Conservation (phyloP, 2,797 vertebrate species). For the Enteromius thamalakanensis region DNA sequence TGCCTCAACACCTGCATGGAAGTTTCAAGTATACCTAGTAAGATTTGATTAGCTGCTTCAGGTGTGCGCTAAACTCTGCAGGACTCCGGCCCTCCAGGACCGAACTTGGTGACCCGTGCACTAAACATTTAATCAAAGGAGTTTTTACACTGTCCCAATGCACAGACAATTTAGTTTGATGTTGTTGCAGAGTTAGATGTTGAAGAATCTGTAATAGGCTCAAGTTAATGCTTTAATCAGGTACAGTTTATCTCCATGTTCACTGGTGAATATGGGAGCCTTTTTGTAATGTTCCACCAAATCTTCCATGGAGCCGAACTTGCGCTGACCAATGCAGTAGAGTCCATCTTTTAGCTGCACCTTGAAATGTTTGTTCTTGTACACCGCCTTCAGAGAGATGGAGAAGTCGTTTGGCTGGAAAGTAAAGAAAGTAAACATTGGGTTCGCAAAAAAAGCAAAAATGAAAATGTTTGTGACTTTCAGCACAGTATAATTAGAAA, state of each 20-base stretch:
- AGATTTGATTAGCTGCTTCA: too few species aligned
- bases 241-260: constrained; percentile 80
- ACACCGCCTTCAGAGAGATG: constrained; percentile 78
- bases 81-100: too few species aligned
- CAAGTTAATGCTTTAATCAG: constrained; percentile 78
- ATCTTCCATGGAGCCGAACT: constrained; percentile 79
- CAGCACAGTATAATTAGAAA: neutral
- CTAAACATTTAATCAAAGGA: neutral
- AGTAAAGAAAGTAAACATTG: constrained; percentile 49
- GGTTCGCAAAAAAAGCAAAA: neutral
- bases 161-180: neutral
- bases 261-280: constrained; percentile 80
- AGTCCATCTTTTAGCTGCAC: constrained; percentile 77
- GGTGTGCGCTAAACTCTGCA: too few species aligned
- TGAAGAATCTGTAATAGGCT: constrained; percentile 51
- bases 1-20: too few species aligned
- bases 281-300: constrained; percentile 83
- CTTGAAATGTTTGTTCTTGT: constrained; percentile 83
- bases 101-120: neutral
- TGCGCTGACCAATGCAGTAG: constrained; percentile 80
- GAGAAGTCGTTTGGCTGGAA: constrained; percentile 80
- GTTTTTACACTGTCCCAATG: neutral
- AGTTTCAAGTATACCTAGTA: too few species aligned
- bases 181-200: neutral
- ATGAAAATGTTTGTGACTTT: neutral